Conservation (phyloP, 2,797 vertebrate genomes). For the Nasua narica region DNA sequence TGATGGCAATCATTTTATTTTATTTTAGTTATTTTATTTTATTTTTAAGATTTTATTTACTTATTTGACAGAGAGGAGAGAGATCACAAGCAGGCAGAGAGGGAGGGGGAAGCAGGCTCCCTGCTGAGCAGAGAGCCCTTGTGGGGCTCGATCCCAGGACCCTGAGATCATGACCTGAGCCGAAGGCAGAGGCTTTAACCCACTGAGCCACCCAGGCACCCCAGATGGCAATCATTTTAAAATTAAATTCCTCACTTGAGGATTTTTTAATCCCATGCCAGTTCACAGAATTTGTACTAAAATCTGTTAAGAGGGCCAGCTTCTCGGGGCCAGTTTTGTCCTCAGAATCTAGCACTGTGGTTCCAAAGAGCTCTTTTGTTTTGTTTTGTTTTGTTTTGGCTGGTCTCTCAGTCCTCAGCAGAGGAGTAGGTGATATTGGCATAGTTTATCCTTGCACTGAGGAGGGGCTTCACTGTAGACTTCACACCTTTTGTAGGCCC, state of each 20-base stretch:
- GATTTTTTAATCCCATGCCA: background rate
- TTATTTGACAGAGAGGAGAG: no score
- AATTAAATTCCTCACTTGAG: background rate
- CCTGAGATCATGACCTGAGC: no score
- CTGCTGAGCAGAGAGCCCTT: no score
- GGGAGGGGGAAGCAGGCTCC: no score
- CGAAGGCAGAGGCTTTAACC: no score
- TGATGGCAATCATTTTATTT: background rate
- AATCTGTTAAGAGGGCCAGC: background rate
- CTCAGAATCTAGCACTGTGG: background rate
- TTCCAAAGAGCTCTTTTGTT: background rate
- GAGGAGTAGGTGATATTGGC: background rate
- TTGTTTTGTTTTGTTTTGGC: background rate
- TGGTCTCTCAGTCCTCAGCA: background rate
- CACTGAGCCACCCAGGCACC: no score
- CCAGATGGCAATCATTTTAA: background rate
- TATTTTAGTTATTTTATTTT: no score
- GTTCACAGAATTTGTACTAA: background rate
- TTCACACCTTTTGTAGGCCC: background rate
- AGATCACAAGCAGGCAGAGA: no score
- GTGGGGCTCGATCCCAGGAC: no score
- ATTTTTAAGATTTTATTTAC: no score
- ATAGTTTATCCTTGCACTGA: no score
- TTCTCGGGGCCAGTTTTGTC: background rate
- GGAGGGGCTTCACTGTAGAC: background rate